These are phyloP conservation scores for Tetanocera ferruginea DNA, from an alignment of 2,888 invertebrate genomes.

Conservation along the genomic window DNA sequence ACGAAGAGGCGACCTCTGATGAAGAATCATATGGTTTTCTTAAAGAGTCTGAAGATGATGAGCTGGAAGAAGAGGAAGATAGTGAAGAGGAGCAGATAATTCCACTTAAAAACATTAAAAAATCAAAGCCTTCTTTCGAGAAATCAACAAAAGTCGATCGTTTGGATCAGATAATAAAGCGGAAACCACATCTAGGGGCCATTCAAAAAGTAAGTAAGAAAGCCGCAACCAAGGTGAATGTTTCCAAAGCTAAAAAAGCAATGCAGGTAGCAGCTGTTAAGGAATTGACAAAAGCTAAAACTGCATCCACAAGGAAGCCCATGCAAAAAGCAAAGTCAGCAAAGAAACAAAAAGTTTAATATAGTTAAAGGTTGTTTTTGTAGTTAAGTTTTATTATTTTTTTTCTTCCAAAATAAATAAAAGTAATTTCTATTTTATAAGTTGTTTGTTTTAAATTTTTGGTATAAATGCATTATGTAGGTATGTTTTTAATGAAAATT, in stretches of 20 bases:
- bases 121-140: slow-evolving; percentile 37
- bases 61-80: slow-evolving; percentile 38
- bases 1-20: slow-evolving; percentile 43
- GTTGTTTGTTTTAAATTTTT: neutral
- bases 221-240: slow-evolving; percentile 26
- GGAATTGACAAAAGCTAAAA: slow-evolving; percentile 56
- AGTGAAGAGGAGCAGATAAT: slow-evolving; percentile 41
- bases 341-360: slow-evolving; percentile 50
- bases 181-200: slow-evolving; percentile 60
- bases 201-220: slow-evolving; percentile 60
- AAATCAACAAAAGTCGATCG: slow-evolving; percentile 54
- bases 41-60: slow-evolving; percentile 45
- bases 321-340: slow-evolving; percentile 51
- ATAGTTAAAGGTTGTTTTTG: slow-evolving; percentile 23
- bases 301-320: slow-evolving; percentile 33
- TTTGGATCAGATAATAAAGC: slow-evolving; percentile 56
- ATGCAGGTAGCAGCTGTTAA: slow-evolving; percentile 60
- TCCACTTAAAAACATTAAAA: slow-evolving; percentile 43
- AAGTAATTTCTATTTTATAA: neutral
- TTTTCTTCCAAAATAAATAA: neutral
- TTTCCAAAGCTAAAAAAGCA: slow-evolving; percentile 45
- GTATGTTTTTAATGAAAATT: neutral
- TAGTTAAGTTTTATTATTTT: slow-evolving; percentile 23
- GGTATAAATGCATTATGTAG: neutral
- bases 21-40: slow-evolving; percentile 51